Base-by-base conservation (phyloP, 2,797 vertebrate genomes). In the Microctenopoma stevenorrisi region DNA sequence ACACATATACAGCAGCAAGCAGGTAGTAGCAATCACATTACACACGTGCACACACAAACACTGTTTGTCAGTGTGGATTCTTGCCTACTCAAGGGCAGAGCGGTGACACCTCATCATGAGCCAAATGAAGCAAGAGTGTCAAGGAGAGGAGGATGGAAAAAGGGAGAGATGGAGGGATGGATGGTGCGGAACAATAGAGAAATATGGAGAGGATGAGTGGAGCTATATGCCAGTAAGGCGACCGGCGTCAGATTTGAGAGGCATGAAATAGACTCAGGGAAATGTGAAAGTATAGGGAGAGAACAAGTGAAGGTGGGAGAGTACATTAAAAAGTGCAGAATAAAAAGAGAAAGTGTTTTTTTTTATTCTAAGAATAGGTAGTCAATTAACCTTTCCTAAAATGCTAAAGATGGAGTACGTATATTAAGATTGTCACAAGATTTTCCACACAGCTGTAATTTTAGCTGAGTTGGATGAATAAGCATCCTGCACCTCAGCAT, bases 71-170 rank as follows among this genome's bases (percentile, higher is more conserved):
- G 72, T 84, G 78, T 64, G 82, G 84, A 83, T 86, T 79, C 81
- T 87, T 65, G 53, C 85, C 80, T 78, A 89, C 84, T 86, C 85
- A 90, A 92, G 90, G 88, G 81, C 87, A 87, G 82, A 85, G 65
- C 65, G 60, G 84, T 90, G 92, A 92, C 89, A 90, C 85, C 89
- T 91, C 91, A 94, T 93, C 90, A 93, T 91, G 85, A 92, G 86
- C 81, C 87, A 90, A 93, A 93, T 92, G 89, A 91, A 89, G 90
- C 87, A 84, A 76, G 81, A 85, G 85, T 79, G 83, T 85, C 77
- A 68, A 81, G 65, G 50, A 81, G 85, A 81, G 57, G 79, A 76
- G 82, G 73, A 76, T 68, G 62, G 56, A 74, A 40, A 70, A 66
- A 69, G 30, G 74, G 55, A 81, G 64, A 76, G 74, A 88, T 79